Percentiles rank a stretch among this genome's conserved stretches.
Evolutionary conservation across 1,140 invertebrate genomes (phyloP).

Genomic region (Alviniconcha marisindica): DNA sequence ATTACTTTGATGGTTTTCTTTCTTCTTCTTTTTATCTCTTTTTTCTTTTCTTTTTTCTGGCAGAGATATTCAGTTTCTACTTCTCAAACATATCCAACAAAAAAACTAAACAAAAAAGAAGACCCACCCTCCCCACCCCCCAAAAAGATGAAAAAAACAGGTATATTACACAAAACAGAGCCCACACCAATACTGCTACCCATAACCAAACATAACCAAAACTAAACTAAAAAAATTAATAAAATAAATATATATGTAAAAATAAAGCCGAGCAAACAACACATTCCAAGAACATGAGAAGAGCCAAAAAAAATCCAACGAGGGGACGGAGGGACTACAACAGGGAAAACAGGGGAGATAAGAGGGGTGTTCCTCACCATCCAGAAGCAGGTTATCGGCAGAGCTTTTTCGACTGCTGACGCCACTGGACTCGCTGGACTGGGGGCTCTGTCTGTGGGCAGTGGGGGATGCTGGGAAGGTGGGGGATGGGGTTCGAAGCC

Average conservation of each 20-base stretch:
- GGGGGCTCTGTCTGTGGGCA: constrained; percentile 79
- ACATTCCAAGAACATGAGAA: no score
- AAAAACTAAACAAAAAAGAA: no score
- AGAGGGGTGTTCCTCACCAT: constrained; percentile 77
- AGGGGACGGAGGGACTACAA: background rate
- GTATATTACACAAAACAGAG: no score
- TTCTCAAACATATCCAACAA: no score
- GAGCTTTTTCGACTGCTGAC: constrained; percentile 93
- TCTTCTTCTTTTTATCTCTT: no score
- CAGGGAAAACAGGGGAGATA: background rate
- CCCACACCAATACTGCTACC: background rate
- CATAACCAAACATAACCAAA: no score
- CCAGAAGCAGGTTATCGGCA: constrained; percentile 90
- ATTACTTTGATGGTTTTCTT: no score
- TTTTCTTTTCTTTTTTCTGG: no score
- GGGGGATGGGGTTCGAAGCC: constrained; percentile 67
- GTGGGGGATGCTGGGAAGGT: constrained; percentile 63
- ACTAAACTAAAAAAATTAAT: background rate
- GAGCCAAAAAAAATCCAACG: background rate
- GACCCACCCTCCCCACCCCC: no score
- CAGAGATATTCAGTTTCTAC: no score
- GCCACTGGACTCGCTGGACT: constrained; percentile 92
- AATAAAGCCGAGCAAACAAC: background rate
- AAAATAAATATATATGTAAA: background rate
- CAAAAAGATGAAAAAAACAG: no score